Conservation (phyloP, 2,888 invertebrate species). For the Dynastes maya region DNA sequence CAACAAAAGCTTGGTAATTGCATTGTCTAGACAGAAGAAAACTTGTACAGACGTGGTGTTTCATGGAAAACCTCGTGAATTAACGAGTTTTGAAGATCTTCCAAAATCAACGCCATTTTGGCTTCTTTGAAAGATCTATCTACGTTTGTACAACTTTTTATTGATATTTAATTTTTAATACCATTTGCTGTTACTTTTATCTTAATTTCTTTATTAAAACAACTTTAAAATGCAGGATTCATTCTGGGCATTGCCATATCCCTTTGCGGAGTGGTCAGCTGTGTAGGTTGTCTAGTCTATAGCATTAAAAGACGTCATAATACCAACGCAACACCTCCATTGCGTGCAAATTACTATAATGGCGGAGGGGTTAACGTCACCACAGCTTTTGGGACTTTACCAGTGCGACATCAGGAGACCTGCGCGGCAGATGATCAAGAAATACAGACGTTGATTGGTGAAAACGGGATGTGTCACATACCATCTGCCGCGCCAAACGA, state of each 20-base stretch:
- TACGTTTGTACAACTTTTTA: no score
- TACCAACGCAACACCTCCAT: slow-evolving; percentile 59
- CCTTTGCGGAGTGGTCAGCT: slow-evolving; percentile 69
- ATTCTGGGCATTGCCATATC: slow-evolving; percentile 71
- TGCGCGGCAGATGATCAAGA: slow-evolving; percentile 65
- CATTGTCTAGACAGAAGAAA: neutral
- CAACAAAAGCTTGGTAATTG: slow-evolving; percentile 45
- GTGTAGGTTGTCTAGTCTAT: slow-evolving; percentile 71
- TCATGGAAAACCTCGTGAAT: no score
- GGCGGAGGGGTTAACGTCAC: slow-evolving; percentile 58
- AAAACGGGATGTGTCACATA: slow-evolving; percentile 65
- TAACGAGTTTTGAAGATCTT: no score
- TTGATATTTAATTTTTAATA: no score
- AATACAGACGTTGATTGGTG: slow-evolving; percentile 67
- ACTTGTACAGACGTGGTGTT: no score
- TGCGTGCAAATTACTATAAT: slow-evolving; percentile 62
- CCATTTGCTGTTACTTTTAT: neutral
- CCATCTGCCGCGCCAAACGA: slow-evolving; percentile 64
- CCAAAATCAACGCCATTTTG: no score
- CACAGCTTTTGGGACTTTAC: slow-evolving; percentile 57
- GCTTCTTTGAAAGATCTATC: no score
- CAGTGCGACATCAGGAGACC: slow-evolving; percentile 61
- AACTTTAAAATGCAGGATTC: slow-evolving; percentile 67
- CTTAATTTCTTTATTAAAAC: neutral
- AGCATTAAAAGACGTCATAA: slow-evolving; percentile 64